These are phyloP conservation scores for Amphiprion percula DNA, from an alignment of 2,113 vertebrate genomes.

Conservation along the genomic window DNA sequence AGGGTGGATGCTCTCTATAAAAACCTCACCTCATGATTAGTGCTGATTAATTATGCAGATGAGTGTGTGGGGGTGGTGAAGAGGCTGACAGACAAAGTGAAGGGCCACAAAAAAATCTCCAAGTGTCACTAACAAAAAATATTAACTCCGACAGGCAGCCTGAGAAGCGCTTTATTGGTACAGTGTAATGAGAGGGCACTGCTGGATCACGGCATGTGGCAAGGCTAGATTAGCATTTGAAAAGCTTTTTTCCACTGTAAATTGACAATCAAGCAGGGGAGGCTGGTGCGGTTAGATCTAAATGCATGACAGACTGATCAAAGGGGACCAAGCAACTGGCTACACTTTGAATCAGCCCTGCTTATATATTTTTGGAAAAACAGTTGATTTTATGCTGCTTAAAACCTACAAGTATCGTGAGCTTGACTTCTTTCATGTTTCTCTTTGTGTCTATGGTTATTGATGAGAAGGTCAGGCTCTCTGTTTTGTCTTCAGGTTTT, in stretches of 20 bases:
- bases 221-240: slow-evolving; percentile 29
- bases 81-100: slow-evolving; percentile 34
- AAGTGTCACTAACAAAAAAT: slow-evolving; percentile 12
- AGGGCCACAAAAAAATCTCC: neutral
- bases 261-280: slow-evolving; percentile 3
- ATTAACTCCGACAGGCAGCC: slow-evolving; percentile 6
- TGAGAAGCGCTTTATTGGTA: neutral
- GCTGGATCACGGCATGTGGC: slow-evolving; percentile 22
- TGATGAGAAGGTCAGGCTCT: too few species aligned
- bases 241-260: slow-evolving; percentile 14
- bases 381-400: too few species aligned
- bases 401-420: too few species aligned
- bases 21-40: slow-evolving; percentile 41
- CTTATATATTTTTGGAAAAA: too few species aligned
- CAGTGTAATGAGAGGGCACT: slow-evolving; percentile 11
- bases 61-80: slow-evolving; percentile 9
- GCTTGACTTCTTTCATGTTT: too few species aligned
- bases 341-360: neutral
- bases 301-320: neutral
- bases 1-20: neutral
- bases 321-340: neutral
- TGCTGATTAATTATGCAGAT: slow-evolving; percentile 40
- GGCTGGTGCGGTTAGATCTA: neutral
- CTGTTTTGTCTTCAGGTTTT: too few species aligned
- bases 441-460: too few species aligned